Base-by-base conservation (phyloP, 2,113 vertebrate genomes). In the Heteronetta atricapilla region DNA sequence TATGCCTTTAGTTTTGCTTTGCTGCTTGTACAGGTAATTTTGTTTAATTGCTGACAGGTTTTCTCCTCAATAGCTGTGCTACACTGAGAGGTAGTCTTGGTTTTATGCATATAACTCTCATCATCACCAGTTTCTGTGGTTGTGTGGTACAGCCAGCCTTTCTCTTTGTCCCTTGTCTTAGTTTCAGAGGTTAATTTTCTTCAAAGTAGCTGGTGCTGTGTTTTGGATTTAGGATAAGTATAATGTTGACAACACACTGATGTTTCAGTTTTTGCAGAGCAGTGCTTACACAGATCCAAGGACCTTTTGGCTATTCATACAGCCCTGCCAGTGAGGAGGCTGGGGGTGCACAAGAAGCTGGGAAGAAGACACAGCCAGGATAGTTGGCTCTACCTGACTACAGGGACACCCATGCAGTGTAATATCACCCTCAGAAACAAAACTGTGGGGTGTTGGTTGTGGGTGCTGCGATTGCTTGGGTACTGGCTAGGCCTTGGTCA, bases 1-100 rank as follows among this genome's bases (percentile, higher is more conserved):
- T 46, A 5, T 90, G 52, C 11, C 70, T 94, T 94, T 72, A 82
- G 78, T 93, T 60, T 80, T 89, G n/a, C 42, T 88, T 94, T 93
- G 33, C 77, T 94, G 46, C 29, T 60, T 48, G 22, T 46, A 70
- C 23, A 79, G 69, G 48, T 60, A 89, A 94, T 91, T 92, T 82
- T 68, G 8, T 86, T 94, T 96, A 95, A 90, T 70, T 90, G 56
- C 20, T 82, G 52, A 5, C 84, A 73, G 89, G 70, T 67, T 96
- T 96, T 77, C 66, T 82, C 9, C 84, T 84, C 6, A 0, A 72
- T 68, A 88, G 23, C 31, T 50, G 8, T 28, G 64, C 17, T 89
- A 56, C n/a, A 88, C 74, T 85, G 74, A 59, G 38, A 82, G 8
- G 31, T 21, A 87, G n/a, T 69, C 60, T 86, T 72, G n/a, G 31